These are phyloP conservation scores for Allolobophora icterica DNA, from an alignment of 2,888 invertebrate species.

Conservation along the genomic window DNA sequence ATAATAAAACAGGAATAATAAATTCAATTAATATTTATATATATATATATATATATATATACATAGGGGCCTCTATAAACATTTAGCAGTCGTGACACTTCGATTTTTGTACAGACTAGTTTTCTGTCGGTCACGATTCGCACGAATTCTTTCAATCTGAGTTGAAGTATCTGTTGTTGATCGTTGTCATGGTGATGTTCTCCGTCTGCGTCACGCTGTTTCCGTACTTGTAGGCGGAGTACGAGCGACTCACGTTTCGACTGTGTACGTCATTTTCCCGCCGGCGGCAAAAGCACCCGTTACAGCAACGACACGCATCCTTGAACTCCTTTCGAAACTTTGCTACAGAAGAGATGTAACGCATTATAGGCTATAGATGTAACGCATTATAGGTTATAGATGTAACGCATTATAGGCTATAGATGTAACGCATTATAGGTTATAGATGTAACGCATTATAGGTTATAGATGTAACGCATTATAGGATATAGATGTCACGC, in stretches of 20 bases:
- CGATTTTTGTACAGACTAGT: neutral
- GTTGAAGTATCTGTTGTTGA: neutral
- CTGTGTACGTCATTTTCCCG: neutral
- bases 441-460: no score
- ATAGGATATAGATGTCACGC: no score
- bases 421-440: no score
- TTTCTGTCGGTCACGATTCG: neutral
- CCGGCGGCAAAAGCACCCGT: neutral
- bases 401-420: no score
- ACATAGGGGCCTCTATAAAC: neutral
- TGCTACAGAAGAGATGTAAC: neutral
- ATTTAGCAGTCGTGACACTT: neutral
- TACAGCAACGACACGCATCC: constrained; percentile 19
- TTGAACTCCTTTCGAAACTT: constrained; percentile 12
- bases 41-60: no score
- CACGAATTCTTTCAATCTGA: neutral
- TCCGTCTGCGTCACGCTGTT: constrained; percentile 19
- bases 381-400: no score
- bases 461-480: no score
- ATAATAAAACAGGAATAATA: neutral
- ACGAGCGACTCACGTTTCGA: constrained; percentile 3
- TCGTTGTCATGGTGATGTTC: constrained; percentile 23
- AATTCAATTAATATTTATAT: no score
- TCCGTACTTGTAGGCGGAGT: constrained; percentile 23
- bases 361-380: no score